Base-by-base conservation (phyloP, 2,113 vertebrate genomes). In the Eonycteris spelaea region DNA sequence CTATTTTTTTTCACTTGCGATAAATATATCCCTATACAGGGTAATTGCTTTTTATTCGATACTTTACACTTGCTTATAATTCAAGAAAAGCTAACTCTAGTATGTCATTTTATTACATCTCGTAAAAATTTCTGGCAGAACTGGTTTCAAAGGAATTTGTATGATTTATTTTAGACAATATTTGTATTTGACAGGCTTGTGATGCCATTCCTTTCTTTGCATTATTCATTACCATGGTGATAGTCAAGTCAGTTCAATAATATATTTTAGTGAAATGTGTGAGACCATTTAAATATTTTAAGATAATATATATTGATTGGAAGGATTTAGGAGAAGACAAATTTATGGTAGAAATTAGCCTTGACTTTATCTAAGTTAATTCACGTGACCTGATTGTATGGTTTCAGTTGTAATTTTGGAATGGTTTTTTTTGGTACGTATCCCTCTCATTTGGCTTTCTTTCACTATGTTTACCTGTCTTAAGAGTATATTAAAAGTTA, bases 311-410 rank as follows among this genome's bases (percentile, higher is more conserved):
- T 83, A n/a, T 85, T 71, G 88, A 95, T 73, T 96, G 43, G 51
- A 73, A 94, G 77, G 19, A 71, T 63, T 95, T 94, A 78, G 26
- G 57, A 84, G 45, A 74, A 90, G 30, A 48, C 28, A 95, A 21
- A 82, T 77, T 92, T 90, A 71, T 59, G 40, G 19, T 92, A 86
- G 33, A 95, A 92, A 92, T 96, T 84, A 94, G 48, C 43, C 43
- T 94, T 40, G 51, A 45, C 61, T 95, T 96, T 90, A 33, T 95
- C 88, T 85, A 85, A 84, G 30, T 92, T 90, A 93, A 87, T 77
- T 95, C 80, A 35, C 51, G 18, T 68, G 84, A 71, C 57, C 70
- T 83, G 40, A 33, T n/a, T 67, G 84, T 70, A 48, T 75, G 55
- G 18, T 65, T 91, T 82, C 55, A 63, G 48, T 67, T 95, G 55